Base-by-base conservation (phyloP, 2,888 invertebrate species). In the Tetramorium bicarinatum region DNA sequence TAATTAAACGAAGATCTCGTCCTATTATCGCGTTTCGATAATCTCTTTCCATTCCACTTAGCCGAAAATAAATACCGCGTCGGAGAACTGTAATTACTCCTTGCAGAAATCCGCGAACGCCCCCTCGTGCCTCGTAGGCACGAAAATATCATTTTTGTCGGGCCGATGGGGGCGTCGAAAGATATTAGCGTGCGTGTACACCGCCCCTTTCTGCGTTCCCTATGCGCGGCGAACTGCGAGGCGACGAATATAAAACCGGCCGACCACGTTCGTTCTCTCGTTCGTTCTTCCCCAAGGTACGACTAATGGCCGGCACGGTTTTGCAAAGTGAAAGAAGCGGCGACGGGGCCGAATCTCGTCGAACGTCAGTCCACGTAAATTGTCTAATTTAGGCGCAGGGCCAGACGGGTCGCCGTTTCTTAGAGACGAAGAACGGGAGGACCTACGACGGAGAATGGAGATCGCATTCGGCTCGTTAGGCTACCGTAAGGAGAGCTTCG, bases 381-480 rank as follows among this genome's bases (percentile, higher is more conserved):
- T 93, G 87, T 87, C 92, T 91, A 92, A 92, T 93, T 93, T 93
- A 92, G 91, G 81, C 91, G 85, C 89, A 85, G 83, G 88, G 86
- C 83, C 88, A 87, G 88, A 85, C 87, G 85, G 87, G 87, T 89
- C 87, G 80, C 84, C 86, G 88, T 91, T 89, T 87, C 87, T 88
- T 87, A 87, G 86, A 69, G 82, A 69, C 84, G 62, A 80, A 21
- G 81, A 76, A 71, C 49, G 54, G 83, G 61, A 87, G 71, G 81
- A 67, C 59, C 72, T 8, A 71, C n/a, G 74, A 29, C 29, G 25
- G 15, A 49, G 21, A 44, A 69, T 54, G 59, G 62, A 64, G 75
- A 67, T 80, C 66, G 71, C 83, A 72, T 59, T 59, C 9, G 29
- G 80, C 90, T 90, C 84, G 86, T 90, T 90, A 89, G 66, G 83